Conservation (phyloP, 2,888 invertebrate genomes). For the Sphaerophoria taeniata region DNA sequence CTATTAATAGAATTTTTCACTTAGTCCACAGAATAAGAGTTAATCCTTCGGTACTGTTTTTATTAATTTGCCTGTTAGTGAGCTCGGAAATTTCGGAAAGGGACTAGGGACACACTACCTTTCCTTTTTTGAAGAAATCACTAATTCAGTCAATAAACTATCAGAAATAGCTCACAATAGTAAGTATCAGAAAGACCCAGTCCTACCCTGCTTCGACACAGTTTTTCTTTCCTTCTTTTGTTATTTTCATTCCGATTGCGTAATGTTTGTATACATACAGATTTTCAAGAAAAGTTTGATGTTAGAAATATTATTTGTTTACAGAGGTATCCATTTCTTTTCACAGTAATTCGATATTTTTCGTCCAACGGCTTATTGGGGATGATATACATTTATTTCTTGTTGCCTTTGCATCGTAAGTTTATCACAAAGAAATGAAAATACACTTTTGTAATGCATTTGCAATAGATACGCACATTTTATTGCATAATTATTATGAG, state of each 20-base stretch:
- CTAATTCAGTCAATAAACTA: no score
- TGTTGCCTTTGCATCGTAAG: constrained; percentile 5
- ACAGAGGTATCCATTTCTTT: constrained; percentile 65
- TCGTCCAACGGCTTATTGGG: constrained; percentile 64
- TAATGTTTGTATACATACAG: constrained; percentile 18
- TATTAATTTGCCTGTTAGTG: no score
- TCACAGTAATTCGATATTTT: constrained; percentile 57
- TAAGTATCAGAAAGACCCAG: neutral
- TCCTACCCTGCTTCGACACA: constrained; percentile 38
- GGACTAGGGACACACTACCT: no score
- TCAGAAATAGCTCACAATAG: neutral
- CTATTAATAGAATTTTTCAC: no score
- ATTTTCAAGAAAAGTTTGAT: constrained; percentile 11
- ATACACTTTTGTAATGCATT: neutral
- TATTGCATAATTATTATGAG: constrained; percentile 50
- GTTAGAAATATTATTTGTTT: constrained; percentile 61
- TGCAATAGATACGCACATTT: constrained; percentile 58
- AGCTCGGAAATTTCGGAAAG: no score
- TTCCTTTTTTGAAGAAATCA: no score
- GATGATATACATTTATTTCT: constrained; percentile 28
- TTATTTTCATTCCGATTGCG: constrained; percentile 56
- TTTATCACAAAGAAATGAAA: constrained; percentile 29
- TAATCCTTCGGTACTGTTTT: no score
- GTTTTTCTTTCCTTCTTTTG: constrained; percentile 47
- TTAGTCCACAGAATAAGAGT: no score